These are phyloP conservation scores for Rhinopomastus cyanomelas DNA, from an alignment of 2,113 vertebrate species.

Conservation along the genomic window DNA sequence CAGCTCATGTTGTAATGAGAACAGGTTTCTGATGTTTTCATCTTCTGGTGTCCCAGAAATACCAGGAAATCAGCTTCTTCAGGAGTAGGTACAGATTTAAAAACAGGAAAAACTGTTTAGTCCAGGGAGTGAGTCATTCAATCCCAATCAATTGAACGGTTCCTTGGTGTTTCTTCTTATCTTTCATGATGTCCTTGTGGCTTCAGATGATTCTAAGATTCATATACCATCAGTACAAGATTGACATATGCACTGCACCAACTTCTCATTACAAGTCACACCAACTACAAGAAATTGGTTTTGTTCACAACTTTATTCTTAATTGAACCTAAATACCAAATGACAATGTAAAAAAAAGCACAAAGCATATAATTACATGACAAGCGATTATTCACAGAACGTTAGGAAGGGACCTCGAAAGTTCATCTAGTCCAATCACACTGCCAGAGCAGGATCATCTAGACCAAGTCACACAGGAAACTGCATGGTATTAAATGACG, in stretches of 20 bases:
- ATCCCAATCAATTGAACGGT: background rate
- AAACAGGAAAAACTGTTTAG: background rate
- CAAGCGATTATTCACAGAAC: background rate
- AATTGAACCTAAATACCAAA: background rate
- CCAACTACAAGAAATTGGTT: background rate
- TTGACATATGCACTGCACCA: background rate
- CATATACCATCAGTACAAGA: background rate
- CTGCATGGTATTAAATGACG: background rate
- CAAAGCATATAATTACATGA: background rate
- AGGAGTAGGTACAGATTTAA: background rate
- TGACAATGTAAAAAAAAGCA: background rate
- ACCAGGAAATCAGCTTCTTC: background rate
- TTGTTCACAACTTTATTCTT: background rate
- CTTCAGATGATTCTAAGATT: background rate
- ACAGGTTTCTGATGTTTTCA: conserved; percentile 32
- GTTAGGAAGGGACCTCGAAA: no score
- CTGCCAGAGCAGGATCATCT: no score
- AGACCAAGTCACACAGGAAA: no score
- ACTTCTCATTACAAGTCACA: background rate
- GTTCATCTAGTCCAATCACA: no score
- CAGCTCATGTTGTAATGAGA: conserved; percentile 33
- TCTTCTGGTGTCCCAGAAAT: conserved; percentile 35
- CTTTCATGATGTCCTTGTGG: background rate
- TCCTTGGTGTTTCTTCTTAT: background rate
- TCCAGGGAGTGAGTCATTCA: background rate